These are phyloP conservation scores for Norana najaformis DNA, from an alignment of 2,888 invertebrate genomes.

Conservation along the genomic window DNA sequence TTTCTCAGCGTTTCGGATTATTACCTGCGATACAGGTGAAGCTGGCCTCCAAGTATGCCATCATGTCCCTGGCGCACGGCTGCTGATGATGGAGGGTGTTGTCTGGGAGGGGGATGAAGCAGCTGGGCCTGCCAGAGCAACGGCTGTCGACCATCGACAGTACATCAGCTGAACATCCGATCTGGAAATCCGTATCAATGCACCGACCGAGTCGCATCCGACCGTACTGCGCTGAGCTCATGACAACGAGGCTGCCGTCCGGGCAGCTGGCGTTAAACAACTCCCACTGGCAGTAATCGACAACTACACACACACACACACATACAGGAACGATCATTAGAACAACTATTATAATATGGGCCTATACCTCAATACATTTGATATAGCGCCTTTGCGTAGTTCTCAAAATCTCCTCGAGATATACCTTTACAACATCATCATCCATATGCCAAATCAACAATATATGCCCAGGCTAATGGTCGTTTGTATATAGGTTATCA, in stretches of 20 bases:
- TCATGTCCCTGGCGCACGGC: conserved; percentile 35
- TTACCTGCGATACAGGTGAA: conserved; percentile 32
- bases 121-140: conserved; percentile 42
- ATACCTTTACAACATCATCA: background rate
- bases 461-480: no score
- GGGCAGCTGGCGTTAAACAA: conserved; percentile 38
- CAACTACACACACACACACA: background rate
- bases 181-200: conserved; percentile 40
- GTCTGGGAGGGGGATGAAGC: conserved; percentile 40
- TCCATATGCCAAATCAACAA: background rate
- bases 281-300: conserved; percentile 38
- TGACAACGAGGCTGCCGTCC: conserved; percentile 26
- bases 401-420: no score
- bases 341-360: background rate
- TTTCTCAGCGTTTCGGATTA: background rate
- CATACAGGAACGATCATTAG: background rate
- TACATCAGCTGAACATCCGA: conserved; percentile 43
- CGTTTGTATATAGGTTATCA: no score
- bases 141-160: conserved; percentile 40
- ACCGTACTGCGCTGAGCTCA: conserved; percentile 40
- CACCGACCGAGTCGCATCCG: conserved; percentile 44
- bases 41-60: conserved; percentile 33
- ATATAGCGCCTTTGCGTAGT: no score
- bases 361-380: no score
- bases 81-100: conserved; percentile 32